Evolutionary conservation across 2,888 invertebrate genomes (phyloP), one percentile per base, ranked within the genome.

Genomic region (Plemyria rubiginata): DNA sequence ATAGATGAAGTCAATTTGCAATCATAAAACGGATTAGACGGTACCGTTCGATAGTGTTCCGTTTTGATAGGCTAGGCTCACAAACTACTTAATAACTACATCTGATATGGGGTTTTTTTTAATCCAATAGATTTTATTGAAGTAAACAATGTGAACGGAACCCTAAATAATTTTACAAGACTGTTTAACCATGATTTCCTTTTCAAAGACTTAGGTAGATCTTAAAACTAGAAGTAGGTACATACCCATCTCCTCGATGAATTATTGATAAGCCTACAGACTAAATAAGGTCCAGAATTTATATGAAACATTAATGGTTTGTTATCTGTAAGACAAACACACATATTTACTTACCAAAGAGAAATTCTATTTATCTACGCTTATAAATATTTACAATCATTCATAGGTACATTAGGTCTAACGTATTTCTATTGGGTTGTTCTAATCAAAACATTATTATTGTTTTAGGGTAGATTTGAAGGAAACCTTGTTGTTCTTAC

Each of bases 261-360:
- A 55, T 55, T 45, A 60, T 51, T 54, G n/a, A 55, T 28, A 15
- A 60, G 16, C 11, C 48, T 48, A 22, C 43, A 49, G 40, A 53
- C 52, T 53, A 54, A 59, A 61, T 57, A 28, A 61, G 46, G 46
- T 51, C 51, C 46, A 54, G 53, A 62, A 65, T 67, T 60, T 57
- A 60, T 52, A 67, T 65, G 50, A 57, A 48, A 59, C 57, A 48
- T 41, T 60, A 58, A 65, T 57, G 40, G 55, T 38, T 32, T 50
- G 32, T 53, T 61, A 40, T 49, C 40, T 51, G 50, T 49, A 58
- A n/a, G 16, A 46, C 54, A 51, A 53, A 60, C 15, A 49, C 43
- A 28, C 32, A 16, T 60, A 49, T 54, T 51, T 55, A 51, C 16
- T 60, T 51, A n/a, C n/a, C 45, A 55, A 50, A 40, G 43, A 54